A percentile compares a stretch with the other conserved stretches of the same genome.
These are phyloP conservation scores for Octodon degus DNA, from an alignment of 2,113 vertebrate genomes.

Conservation along the genomic window DNA sequence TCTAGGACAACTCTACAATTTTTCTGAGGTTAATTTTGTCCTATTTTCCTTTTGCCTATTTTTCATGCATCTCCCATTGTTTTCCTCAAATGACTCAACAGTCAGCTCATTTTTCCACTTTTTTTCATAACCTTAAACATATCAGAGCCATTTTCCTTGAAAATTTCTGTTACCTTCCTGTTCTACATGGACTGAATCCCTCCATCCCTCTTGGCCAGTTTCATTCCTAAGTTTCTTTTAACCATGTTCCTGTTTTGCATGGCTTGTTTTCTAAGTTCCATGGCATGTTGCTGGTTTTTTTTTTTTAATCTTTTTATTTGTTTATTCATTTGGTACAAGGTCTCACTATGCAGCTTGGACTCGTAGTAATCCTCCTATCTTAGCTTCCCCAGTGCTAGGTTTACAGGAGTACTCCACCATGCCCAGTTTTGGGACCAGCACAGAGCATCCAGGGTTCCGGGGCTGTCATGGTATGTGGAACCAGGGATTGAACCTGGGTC, in stretches of 20 bases:
- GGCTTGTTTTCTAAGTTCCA: neutral
- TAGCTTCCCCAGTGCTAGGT: too few relatives aligned
- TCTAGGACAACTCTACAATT: neutral
- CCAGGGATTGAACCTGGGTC: too few relatives aligned
- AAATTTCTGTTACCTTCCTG: neutral
- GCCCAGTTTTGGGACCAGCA: too few relatives aligned
- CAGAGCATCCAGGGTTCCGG: too few relatives aligned
- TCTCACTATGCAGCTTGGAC: too few relatives aligned
- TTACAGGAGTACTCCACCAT: too few relatives aligned
- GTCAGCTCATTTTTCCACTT: neutral
- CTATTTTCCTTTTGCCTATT: neutral
- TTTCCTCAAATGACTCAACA: neutral
- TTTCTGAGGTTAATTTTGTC: slow-evolving; percentile 15
- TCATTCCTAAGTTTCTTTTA: neutral
- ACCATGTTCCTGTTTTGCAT: neutral
- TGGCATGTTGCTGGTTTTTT: neutral
- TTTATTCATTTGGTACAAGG: too few relatives aligned
- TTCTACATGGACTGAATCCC: neutral
- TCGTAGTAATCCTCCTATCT: too few relatives aligned
- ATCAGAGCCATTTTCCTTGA: neutral
- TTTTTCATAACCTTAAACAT: slow-evolving; percentile 5
- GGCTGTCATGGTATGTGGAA: too few relatives aligned
- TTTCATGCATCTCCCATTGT: neutral
- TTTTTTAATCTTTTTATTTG: too few relatives aligned
- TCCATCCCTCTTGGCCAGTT: neutral